Base-by-base conservation (phyloP, 2,113 vertebrate species). In the Galbula dea region DNA sequence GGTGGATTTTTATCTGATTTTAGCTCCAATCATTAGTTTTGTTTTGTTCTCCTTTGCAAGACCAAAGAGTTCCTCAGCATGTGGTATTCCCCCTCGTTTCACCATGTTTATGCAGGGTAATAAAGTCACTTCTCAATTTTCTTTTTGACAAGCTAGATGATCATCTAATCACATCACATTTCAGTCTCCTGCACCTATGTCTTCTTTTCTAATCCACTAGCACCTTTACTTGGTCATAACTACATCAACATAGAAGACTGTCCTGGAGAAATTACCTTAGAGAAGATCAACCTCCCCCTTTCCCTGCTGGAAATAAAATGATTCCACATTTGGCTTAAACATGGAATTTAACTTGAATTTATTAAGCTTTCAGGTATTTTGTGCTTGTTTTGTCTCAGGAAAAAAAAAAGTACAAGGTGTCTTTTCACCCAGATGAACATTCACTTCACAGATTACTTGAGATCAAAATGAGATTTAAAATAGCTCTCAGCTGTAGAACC, bases 381-480 rank as follows among this genome's bases (percentile, higher is more conserved):
- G 19, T 62, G 59, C 36, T 79, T 83, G 27, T 61, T 90, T 83
- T 77, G n/a, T 39, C 39, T 46, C 12, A n/a, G n/a, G n/a, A n/a
- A 39, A 7, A 75, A 82, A 48, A 32, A 43, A 41, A 26, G 15
- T 20, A 21, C 34, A 84, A 14, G 7, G 20, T 72, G 12, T 58
- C 58, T 89, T 84, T 90, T 82, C 57, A 75, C 41, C 21, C 41
- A 75, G 71, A 72, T 68, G 30, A 84, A 30, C 59, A 89, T 68
- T 83, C 49, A 81, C 75, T 87, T 76, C 72, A 68, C 30, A 81
- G 84, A 90, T 83, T 62, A 61, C 59, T n/a, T 54, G 23, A 58
- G 52, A 82, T 78, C 55, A 45, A 90, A 92, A 92, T 68, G 81
- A 95, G 59, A 86, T 79, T 76, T 88, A 36, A 68, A 88, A 78